Conservation (phyloP, 2,888 invertebrate genomes). For the Ecdyonurus torrentis region DNA sequence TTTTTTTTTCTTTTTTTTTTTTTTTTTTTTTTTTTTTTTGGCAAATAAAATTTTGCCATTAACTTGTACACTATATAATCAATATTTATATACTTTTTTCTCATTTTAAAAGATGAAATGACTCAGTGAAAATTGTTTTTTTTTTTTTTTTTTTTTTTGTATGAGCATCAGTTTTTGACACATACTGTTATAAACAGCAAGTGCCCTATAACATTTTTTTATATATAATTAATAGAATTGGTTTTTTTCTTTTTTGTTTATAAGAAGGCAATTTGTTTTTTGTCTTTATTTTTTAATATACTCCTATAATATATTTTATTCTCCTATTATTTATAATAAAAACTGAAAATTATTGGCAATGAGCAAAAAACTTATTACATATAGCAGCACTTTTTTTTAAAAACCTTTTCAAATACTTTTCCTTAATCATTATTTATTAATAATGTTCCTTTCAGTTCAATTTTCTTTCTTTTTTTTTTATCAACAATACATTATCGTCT, state of each 20-base stretch:
- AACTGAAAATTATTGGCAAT: not conserved
- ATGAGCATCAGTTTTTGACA: not conserved
- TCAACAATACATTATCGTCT: not conserved
- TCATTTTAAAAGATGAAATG: not conserved
- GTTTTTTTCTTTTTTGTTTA: constrained; percentile 6
- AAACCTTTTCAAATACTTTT: not conserved
- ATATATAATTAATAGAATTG: not conserved
- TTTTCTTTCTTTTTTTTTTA: not conserved
- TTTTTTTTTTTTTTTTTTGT: no score
- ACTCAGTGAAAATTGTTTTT: not conserved
- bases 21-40: not conserved
- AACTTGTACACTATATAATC: not conserved
- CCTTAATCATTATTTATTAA: no score
- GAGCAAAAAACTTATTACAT: not conserved
- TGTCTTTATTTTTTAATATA: constrained; percentile 8
- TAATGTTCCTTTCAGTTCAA: no score
- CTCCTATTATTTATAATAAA: not conserved
- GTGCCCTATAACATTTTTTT: not conserved
- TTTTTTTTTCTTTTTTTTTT: not conserved
- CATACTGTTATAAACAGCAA: not conserved
- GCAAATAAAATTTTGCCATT: not conserved
- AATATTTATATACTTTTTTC: not conserved
- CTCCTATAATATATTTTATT: no score
- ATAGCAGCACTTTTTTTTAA: not conserved
- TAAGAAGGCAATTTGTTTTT: constrained; percentile 13